Evolutionary conservation across 2,888 invertebrate genomes (phyloP).

Genomic region (Brachyopa scutellaris): DNA sequence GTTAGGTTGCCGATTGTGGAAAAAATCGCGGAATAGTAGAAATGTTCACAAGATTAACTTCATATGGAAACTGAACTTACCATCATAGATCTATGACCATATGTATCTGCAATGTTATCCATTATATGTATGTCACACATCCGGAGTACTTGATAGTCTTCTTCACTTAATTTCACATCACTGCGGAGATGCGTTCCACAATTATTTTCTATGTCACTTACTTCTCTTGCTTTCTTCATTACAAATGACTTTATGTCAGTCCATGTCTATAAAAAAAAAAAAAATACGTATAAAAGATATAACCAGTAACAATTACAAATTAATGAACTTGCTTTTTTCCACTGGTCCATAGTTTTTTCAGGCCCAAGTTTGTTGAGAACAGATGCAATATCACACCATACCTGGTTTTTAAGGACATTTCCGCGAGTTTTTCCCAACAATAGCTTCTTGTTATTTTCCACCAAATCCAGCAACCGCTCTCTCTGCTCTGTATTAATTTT

Average conservation of each 20-base stretch:
- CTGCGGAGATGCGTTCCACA: not conserved
- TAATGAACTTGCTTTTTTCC: conserved; percentile 7
- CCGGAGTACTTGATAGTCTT: conserved; percentile 14
- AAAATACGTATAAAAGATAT: not conserved
- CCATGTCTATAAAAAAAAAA: not conserved
- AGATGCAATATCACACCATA: not conserved
- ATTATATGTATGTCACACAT: conserved; percentile 6
- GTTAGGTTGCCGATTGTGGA: no score
- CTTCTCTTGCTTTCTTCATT: conserved; percentile 2
- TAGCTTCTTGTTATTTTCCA: not conserved
- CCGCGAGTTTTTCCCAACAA: not conserved
- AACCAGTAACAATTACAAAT: not conserved
- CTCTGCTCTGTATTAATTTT: conserved; percentile 13
- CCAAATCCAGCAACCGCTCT: conserved; percentile 16
- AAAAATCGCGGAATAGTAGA: no score
- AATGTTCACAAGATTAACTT: no score
- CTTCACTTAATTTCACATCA: conserved; percentile 15
- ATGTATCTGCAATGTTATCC: not conserved
- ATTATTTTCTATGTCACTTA: not conserved
- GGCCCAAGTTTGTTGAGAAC: conserved; percentile 4
- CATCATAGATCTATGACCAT: not conserved
- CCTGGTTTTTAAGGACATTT: not conserved
- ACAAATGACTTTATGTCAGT: conserved; percentile 8
- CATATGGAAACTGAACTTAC: not conserved
- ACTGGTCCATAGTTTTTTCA: conserved; percentile 5